Evolutionary conservation across 2,113 vertebrate species (phyloP).

Genomic region (Heptranchias perlo): DNA sequence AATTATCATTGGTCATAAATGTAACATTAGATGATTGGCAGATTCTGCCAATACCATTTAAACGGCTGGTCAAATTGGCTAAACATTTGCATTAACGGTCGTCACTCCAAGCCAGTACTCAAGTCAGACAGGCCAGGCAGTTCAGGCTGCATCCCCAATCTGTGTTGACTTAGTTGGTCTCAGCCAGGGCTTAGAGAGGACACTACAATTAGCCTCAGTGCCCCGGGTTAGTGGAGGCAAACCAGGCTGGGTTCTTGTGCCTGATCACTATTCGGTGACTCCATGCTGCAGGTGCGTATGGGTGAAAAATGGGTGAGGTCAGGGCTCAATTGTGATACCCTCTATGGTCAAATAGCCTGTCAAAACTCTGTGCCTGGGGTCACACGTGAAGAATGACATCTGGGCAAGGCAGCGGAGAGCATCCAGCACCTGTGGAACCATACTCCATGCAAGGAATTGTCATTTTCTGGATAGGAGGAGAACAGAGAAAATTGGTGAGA

Average conservation of each 20-base stretch:
- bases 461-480: not conserved
- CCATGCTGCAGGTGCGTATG: not conserved
- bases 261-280: not conserved
- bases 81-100: not conserved
- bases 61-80: not conserved
- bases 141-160: not conserved
- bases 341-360: not conserved
- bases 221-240: not conserved
- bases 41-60: not conserved
- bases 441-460: not conserved
- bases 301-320: not conserved
- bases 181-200: not conserved
- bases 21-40: not conserved
- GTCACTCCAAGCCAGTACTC: not conserved
- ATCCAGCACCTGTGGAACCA: not conserved
- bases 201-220: not conserved
- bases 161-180: not conserved
- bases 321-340: not conserved
- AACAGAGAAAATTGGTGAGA: not conserved
- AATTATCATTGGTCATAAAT: not conserved
- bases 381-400: not conserved
- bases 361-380: not conserved
- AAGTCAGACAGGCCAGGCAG: not conserved
- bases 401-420: not conserved
- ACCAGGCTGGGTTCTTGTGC: too few relatives aligned